Evolutionary conservation across 2,888 invertebrate species (phyloP).

Genomic region (Craniophora ligustri): DNA sequence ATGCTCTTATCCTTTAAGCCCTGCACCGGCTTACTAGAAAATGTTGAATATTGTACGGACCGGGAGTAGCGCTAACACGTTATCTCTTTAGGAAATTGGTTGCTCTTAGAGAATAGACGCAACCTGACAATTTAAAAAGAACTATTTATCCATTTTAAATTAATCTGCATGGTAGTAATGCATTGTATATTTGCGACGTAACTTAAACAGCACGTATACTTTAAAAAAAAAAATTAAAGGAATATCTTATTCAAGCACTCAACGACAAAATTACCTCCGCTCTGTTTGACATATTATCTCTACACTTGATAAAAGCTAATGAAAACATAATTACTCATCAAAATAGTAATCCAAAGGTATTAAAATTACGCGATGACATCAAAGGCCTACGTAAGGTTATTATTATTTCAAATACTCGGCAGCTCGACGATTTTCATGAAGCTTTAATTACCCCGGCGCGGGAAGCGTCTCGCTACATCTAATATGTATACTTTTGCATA

Average conservation of each 20-base stretch:
- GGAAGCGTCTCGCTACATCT: conserved; percentile 30
- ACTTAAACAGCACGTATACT: too few species aligned
- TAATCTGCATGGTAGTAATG: conserved; percentile 21
- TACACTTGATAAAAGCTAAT: conserved; percentile 31
- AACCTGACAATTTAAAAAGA: conserved; percentile 12
- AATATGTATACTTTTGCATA: conserved; percentile 48
- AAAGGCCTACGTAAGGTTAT: conserved; percentile 36
- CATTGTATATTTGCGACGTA: conserved; percentile 13
- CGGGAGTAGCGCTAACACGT: conserved; percentile 34
- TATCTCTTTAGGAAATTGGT: conserved; percentile 42
- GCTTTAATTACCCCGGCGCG: conserved; percentile 41
- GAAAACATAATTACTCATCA: conserved; percentile 49
- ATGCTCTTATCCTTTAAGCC: conserved; percentile 28
- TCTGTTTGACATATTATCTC: conserved; percentile 7
- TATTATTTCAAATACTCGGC: conserved; percentile 45
- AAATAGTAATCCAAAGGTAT: conserved; percentile 37
- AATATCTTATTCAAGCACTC: too few species aligned
- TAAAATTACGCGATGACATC: conserved; percentile 43
- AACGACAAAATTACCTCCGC: conserved; percentile 21
- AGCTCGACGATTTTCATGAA: conserved; percentile 41
- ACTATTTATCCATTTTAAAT: conserved; percentile 34
- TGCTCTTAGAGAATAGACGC: conserved; percentile 21
- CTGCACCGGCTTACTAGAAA: conserved; percentile 28
- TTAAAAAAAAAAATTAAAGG: too few species aligned
- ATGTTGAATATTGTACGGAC: conserved; percentile 48